Evolutionary conservation across 2,888 invertebrate species (phyloP), one percentile per base, ranked within the genome.

Genomic region (Microctonus brassicae): DNA sequence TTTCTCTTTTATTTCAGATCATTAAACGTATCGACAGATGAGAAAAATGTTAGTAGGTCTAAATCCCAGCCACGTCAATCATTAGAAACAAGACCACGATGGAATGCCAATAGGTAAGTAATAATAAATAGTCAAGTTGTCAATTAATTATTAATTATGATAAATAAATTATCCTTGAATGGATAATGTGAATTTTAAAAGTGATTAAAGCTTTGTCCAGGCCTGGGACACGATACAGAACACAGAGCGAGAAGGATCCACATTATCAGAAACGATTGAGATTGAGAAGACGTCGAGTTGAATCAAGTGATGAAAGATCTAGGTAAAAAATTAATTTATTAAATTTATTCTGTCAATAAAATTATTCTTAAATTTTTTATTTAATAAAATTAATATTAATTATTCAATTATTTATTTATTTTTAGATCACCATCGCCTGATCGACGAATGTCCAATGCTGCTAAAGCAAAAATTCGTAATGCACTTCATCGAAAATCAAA

Each of bases 221-320:
- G 76, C 95, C 95, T 5, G 92, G 93, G 26, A 94, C 94, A 10
- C 93, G 95, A 80, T 96, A 96, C 83, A 91, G 95, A 73, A 96
- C 96, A 83, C 96, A 96, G 88, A 96, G 96, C 82, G 96, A 96
- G 85, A 94, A 96, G 81, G 96, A 96, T 89, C 95, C 95, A 0
- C 92, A 94, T 84, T 95, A 95, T 80, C 91, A 92, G 73, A 89
- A 92, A 75, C 93, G 94, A 86, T 88, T 92, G 68, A 89, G 92
- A 20, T 91, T 92, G 81, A 91, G 92, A 84, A 90, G 91, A 76
- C 90, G 93, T 72, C 88, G 87, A 63, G 80, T 84, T 9, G 88
- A 89, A 73, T 84, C 86, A 3, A 89, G 88, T 75, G 89, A 89
- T 60, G 90, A 91, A 69, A 81, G 84, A 42, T 86, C 86, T 1